phyloP scores from a whole-genome alignment of 2,797 vertebrate genomes.

The Mico argentatus region DNA sequence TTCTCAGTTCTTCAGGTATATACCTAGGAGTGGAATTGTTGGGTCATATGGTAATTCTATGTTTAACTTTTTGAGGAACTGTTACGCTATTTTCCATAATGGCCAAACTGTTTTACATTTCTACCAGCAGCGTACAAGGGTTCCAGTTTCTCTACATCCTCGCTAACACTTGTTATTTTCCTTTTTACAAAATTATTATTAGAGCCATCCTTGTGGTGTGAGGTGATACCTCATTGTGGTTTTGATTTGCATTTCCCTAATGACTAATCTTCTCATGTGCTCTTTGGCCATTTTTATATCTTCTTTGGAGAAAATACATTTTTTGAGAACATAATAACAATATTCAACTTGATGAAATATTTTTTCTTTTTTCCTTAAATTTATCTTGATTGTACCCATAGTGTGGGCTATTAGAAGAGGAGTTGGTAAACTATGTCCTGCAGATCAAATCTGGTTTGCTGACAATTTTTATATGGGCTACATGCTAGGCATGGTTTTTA shows the following conservation, averaged over 20 bases:
- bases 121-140: not conserved
- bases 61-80: not conserved
- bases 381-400: not conserved
- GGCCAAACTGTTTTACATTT: not conserved
- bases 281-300: not conserved
- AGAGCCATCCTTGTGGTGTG: not conserved
- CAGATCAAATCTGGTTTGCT: not conserved
- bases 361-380: slow-evolving; percentile 33
- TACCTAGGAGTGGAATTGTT: not conserved
- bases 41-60: not conserved
- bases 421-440: not conserved
- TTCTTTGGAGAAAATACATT: not conserved
- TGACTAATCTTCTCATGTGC: not conserved
- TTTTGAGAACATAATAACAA: not conserved
- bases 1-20: not conserved
- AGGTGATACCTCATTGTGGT: not conserved
- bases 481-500: slow-evolving; percentile 7
- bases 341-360: slow-evolving; percentile 1
- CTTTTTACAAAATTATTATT: not conserved
- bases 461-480: not conserved
- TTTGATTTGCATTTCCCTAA: slow-evolving; percentile 15
- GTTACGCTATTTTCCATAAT: not conserved
- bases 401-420: not conserved
- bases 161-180: not conserved
- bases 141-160: not conserved